Evolutionary conservation across 1,140 invertebrate genomes (phyloP).

Genomic region (Drosophila nigromelanica): DNA sequence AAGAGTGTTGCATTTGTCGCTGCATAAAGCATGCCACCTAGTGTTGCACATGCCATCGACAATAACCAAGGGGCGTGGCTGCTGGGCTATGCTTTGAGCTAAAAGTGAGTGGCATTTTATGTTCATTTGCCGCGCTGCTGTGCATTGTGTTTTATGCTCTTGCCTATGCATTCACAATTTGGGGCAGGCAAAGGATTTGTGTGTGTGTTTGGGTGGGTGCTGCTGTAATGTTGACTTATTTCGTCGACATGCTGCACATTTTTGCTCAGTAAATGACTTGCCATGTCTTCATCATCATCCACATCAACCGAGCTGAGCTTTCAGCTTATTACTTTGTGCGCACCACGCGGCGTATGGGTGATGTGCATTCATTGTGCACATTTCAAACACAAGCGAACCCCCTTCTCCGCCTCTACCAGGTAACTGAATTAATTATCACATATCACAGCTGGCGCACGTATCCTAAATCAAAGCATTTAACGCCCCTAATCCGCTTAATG

Average conservation of each 20-base stretch:
- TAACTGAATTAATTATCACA: conserved; percentile 74
- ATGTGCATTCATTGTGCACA: conserved; percentile 25
- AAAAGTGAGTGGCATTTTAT: conserved; percentile 80
- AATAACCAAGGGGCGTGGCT: conserved; percentile 41
- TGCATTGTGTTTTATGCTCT: conserved; percentile 76
- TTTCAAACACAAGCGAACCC: not conserved
- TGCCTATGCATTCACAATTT: conserved; percentile 54
- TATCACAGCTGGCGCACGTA: conserved; percentile 70
- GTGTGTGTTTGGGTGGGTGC: not conserved
- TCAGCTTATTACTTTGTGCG: conserved; percentile 75
- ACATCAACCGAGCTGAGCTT: conserved; percentile 41
- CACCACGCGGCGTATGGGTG: conserved; percentile 14
- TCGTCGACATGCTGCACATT: conserved; percentile 63
- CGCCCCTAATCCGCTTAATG: conserved; percentile 74
- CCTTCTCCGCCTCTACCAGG: conserved; percentile 21
- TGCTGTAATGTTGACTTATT: conserved; percentile 67
- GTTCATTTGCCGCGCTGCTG: conserved; percentile 61
- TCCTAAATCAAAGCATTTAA: conserved; percentile 81
- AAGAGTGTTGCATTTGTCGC: conserved; percentile 44
- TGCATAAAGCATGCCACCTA: conserved; percentile 30
- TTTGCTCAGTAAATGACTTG: conserved; percentile 59
- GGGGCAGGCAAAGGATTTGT: not conserved
- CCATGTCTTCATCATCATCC: conserved; percentile 62
- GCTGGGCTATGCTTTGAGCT: conserved; percentile 29
- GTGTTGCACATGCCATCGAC: conserved; percentile 2